These are phyloP conservation scores for Novumbra hubbsi DNA, from an alignment of 2,797 vertebrate species.

Conservation along the genomic window DNA sequence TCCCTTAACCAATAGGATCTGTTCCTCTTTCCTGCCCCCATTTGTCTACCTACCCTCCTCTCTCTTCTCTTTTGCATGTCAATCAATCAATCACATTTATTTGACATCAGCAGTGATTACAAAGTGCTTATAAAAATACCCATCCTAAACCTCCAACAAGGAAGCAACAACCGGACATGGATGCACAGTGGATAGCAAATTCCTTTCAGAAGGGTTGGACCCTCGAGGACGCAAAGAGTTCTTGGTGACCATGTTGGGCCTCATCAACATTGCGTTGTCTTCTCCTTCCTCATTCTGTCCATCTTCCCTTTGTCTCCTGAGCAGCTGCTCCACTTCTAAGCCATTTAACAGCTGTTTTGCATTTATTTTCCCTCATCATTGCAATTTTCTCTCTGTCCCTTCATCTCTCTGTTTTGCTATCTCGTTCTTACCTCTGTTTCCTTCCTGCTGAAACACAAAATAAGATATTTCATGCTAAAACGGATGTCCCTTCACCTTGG, in stretches of 20 bases:
- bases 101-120: too few species aligned
- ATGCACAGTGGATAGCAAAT: too few species aligned
- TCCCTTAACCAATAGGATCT: conserved; percentile 5
- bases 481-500: too few species aligned
- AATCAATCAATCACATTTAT: not conserved
- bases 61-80: not conserved
- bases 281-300: conserved; percentile 42
- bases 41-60: not conserved
- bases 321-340: conserved; percentile 71
- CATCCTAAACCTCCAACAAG: too few species aligned
- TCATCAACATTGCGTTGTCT: too few species aligned
- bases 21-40: conserved; percentile 10
- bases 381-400: conserved; percentile 35
- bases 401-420: not conserved
- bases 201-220: too few species aligned
- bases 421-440: conserved; percentile 33
- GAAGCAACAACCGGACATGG: too few species aligned
- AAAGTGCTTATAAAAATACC: too few species aligned
- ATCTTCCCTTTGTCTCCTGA: conserved; percentile 42
- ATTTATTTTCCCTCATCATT: conserved; percentile 61
- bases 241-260: too few species aligned
- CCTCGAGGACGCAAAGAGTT: too few species aligned
- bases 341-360: conserved; percentile 74
- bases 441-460: conserved; percentile 34
- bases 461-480: not conserved